A percentile compares a stretch with the other conserved stretches of the same genome.
These are phyloP conservation scores for Erannis defoliaria DNA, from an alignment of 2,888 invertebrate genomes.

Conservation along the genomic window DNA sequence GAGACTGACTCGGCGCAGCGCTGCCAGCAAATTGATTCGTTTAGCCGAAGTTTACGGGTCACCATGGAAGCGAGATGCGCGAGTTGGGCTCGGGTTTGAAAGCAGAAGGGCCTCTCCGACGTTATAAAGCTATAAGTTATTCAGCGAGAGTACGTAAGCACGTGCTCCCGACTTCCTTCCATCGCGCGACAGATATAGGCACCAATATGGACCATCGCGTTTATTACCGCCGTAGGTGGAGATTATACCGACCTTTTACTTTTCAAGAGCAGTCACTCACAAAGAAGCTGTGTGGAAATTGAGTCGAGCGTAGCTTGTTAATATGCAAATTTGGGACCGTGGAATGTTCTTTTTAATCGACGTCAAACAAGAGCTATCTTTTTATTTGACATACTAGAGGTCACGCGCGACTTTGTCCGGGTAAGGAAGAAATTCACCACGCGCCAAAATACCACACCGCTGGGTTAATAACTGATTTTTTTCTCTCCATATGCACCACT, in stretches of 20 bases:
- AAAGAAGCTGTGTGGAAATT: constrained; percentile 21
- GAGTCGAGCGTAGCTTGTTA: constrained; percentile 28
- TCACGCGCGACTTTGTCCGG: not conserved
- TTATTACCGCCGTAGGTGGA: constrained; percentile 54
- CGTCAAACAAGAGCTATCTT: constrained; percentile 14
- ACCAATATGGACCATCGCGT: constrained; percentile 56
- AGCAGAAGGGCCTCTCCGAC: constrained; percentile 23
- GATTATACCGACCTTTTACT: constrained; percentile 47
- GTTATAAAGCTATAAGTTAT: constrained; percentile 49
- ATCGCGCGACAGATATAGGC: constrained; percentile 57
- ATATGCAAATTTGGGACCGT: constrained; percentile 22
- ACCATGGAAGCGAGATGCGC: not conserved
- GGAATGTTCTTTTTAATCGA: constrained; percentile 25
- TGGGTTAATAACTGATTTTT: too few relatives aligned
- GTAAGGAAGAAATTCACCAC: too few relatives aligned
- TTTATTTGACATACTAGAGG: constrained; percentile 1
- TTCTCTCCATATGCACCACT: too few relatives aligned
- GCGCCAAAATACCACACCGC: too few relatives aligned
- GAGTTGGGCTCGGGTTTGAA: constrained; percentile 14
- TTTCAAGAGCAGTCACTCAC: constrained; percentile 32
- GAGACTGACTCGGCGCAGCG: not conserved
- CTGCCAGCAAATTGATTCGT: constrained; percentile 38
- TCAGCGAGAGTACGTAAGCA: constrained; percentile 46
- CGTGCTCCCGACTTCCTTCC: constrained; percentile 39
- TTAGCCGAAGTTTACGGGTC: constrained; percentile 7